Evolutionary conservation across 2,113 vertebrate species (phyloP), one percentile per base, ranked within the genome.

Genomic region (Serinus canaria): DNA sequence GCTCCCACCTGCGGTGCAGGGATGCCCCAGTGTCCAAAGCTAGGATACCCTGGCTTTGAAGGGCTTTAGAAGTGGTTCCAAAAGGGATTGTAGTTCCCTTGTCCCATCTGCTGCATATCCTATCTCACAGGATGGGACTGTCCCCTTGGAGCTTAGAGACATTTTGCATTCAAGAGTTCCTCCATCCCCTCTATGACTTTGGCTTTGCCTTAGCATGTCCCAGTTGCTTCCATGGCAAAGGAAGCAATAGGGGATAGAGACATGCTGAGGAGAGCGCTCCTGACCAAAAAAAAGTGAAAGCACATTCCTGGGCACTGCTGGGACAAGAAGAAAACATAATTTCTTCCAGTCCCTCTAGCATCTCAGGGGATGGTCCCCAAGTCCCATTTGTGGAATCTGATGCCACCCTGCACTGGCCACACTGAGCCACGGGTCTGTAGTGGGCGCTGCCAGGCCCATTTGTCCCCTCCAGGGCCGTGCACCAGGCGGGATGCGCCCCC

Each of bases 1-100:
- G 56, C 22, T 47, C 30, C 68, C 7, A 5, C 1, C 17, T 0
- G 0, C 1, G 0, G 27, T 44, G 23, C 15, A 8, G 11, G 20
- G 20, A 3, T 47, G 30, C 9, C 25, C 27, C 30, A 6, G 9
- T 33, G 15, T n/a, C 44, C 53, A 39, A 73, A 88, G 21, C 13
- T 23, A 47, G 41, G 35, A 64, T 63, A 17, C 4, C 9, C 14
- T 33, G 55, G 22, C 39, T 87, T 62, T 62, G 55, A 53, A 69
- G 47, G 30, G 23, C 19, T 78, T 53, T 46, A 44, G 20, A 82
- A 62, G 43, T 47, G 30, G 20, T 31, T 87, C 33, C 13, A 67
- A 70, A 56, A 52, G 25, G 13, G 17, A 3, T 27, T 66, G 24
- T 64, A 28, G 8, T 19, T 19, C 76, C 67, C 24, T 59, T 72